Conservation (phyloP, 2,113 vertebrate genomes). For the Promerops cafer region DNA sequence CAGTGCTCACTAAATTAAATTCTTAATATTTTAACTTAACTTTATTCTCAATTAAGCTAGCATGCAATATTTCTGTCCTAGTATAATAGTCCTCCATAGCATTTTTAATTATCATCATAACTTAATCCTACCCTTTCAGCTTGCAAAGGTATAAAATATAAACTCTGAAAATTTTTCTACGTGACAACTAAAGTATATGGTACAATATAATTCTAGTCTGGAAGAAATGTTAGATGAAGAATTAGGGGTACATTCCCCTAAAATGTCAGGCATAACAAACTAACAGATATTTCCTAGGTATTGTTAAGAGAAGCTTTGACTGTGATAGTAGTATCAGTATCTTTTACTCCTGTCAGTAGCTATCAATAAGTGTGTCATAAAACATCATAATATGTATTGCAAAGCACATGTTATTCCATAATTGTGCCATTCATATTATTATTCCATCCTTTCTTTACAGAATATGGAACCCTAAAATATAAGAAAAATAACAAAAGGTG, state of each 20-base stretch:
- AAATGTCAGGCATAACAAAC: slow-evolving; percentile 7
- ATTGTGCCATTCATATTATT: neutral
- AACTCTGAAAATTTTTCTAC: neutral
- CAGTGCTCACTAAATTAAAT: neutral
- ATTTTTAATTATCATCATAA: neutral
- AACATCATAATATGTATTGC: neutral
- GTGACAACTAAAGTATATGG: neutral
- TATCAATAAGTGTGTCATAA: neutral
- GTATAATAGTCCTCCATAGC: neutral
- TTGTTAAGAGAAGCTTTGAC: neutral
- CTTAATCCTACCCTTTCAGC: neutral
- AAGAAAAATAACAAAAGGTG: neutral
- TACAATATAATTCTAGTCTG: neutral
- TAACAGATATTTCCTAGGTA: neutral
- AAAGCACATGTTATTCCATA: neutral
- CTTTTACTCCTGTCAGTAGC: neutral
- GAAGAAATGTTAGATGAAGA: neutral
- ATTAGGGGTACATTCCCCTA: neutral
- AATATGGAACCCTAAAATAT: neutral
- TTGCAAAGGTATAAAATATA: neutral
- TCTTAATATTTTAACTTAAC: neutral
- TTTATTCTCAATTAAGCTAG: neutral
- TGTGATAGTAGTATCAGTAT: neutral
- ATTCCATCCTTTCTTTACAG: neutral
- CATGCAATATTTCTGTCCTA: neutral